A percentile compares a stretch with the other conserved stretches of the same genome.
Evolutionary conservation across 2,797 vertebrate species (phyloP).

Genomic region (Sebastes nivosus): DNA sequence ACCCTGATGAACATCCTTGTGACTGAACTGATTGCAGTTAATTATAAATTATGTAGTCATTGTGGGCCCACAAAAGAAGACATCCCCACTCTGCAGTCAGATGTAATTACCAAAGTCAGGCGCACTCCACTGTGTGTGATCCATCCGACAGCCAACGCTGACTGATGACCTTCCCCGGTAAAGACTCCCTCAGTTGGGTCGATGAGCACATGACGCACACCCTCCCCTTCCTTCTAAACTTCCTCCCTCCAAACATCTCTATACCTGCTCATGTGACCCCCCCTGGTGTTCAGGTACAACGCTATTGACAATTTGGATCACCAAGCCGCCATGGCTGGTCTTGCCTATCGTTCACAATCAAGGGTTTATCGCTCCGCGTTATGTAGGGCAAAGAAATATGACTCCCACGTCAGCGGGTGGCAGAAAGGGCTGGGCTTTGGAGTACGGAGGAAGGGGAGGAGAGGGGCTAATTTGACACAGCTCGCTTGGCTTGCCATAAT

Average conservation of each 20-base stretch:
- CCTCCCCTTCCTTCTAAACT: slow-evolving; percentile 20
- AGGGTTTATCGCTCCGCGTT: slow-evolving; percentile 85
- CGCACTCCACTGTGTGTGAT: slow-evolving; percentile 89
- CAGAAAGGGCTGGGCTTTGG: slow-evolving; percentile 60
- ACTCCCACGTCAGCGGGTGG: slow-evolving; percentile 85
- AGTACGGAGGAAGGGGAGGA: slow-evolving; percentile 55
- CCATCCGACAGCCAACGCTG: slow-evolving; percentile 90
- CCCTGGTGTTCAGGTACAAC: slow-evolving; percentile 83
- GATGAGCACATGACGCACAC: slow-evolving; percentile 80
- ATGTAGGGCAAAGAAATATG: slow-evolving; percentile 95
- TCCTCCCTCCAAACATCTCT: slow-evolving; percentile 26
- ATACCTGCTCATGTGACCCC: slow-evolving; percentile 75
- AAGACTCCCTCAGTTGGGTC: slow-evolving; percentile 88
- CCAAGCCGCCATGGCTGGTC: slow-evolving; percentile 86
- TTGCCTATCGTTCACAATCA: slow-evolving; percentile 97
- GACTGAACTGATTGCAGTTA: slow-evolving; percentile 91
- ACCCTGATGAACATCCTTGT: slow-evolving; percentile 64
- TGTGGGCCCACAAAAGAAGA: slow-evolving; percentile 98
- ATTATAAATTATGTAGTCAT: slow-evolving; percentile 99
- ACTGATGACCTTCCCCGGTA: slow-evolving; percentile 96
- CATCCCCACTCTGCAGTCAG: slow-evolving; percentile 97
- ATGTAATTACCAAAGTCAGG: slow-evolving; percentile 97
- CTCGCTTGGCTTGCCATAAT: slow-evolving; percentile 99
- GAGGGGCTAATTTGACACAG: slow-evolving; percentile 98
- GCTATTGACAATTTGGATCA: slow-evolving; percentile 94